Evolutionary conservation across 2,797 vertebrate species (phyloP).

Genomic region (Molossus alvarezi): DNA sequence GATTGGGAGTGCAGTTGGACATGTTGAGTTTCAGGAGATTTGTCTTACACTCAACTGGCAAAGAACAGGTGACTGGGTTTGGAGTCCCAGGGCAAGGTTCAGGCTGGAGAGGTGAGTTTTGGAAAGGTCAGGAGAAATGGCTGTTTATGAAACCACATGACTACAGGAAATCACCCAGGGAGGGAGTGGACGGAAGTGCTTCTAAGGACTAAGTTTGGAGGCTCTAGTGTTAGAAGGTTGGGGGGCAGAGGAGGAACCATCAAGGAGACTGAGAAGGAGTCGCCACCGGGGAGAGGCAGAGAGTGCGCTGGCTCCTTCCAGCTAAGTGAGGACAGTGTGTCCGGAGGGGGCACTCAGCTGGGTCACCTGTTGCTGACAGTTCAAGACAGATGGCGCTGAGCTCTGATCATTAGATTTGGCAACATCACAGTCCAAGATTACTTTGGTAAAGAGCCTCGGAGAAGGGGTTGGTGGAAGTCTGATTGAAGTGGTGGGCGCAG

Average conservation of each 20-base stretch:
- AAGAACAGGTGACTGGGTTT: neutral
- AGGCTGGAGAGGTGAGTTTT: neutral
- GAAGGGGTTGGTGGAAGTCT: neutral
- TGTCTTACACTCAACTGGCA: neutral
- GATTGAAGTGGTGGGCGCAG: neutral
- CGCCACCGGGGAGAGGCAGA: neutral
- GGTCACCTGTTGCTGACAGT: neutral
- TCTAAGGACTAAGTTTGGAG: neutral
- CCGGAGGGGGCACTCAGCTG: neutral
- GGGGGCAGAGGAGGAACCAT: neutral
- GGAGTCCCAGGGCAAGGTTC: neutral
- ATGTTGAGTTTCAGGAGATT: neutral
- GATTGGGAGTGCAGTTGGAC: neutral
- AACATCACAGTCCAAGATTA: neutral
- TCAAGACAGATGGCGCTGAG: neutral
- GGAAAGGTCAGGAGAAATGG: neutral
- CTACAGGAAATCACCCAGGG: neutral
- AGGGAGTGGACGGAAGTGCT: neutral
- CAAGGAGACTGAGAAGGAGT: neutral
- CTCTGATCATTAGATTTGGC: neutral
- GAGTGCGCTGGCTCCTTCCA: accelerated
- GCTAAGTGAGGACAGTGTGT: neutral
- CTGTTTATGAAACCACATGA: neutral
- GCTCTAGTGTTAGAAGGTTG: accelerated
- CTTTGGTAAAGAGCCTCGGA: neutral